Percentiles rank a stretch among this genome's conserved stretches.
These are phyloP conservation scores for Ellobius talpinus DNA, from an alignment of 2,113 vertebrate genomes.

Conservation along the genomic window DNA sequence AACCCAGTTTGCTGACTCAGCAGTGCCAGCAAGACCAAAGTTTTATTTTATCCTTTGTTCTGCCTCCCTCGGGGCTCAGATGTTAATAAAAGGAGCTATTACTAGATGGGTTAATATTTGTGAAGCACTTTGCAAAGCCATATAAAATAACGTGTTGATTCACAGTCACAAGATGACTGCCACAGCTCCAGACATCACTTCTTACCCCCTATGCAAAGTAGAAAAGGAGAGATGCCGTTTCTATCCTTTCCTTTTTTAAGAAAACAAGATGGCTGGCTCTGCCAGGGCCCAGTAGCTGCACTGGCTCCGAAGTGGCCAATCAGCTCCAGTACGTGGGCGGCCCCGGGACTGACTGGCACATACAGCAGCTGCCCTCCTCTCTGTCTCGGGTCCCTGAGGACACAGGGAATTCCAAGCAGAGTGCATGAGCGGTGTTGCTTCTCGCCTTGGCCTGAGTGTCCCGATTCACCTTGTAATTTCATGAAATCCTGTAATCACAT, in stretches of 20 bases:
- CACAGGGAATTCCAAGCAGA: conserved; percentile 22
- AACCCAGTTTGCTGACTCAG: background rate
- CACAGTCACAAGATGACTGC: background rate
- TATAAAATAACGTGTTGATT: background rate
- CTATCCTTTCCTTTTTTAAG: background rate
- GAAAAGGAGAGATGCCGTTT: background rate
- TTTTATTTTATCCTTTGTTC: conserved; percentile 1
- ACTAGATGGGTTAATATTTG: background rate
- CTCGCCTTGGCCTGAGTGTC: conserved; percentile 78
- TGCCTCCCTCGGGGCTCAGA: background rate
- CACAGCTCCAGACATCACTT: conserved; percentile 21
- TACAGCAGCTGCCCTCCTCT: conserved; percentile 69
- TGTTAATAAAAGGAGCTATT: background rate
- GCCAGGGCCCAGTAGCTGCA: background rate
- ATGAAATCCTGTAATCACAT: conserved; percentile 66
- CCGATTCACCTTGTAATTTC: conserved; percentile 80
- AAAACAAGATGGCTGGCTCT: background rate
- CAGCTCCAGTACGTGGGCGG: background rate
- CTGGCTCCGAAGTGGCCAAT: background rate
- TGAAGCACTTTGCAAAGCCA: background rate
- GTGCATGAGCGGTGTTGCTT: conserved; percentile 61
- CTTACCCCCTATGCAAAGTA: background rate
- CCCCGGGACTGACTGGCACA: conserved; percentile 76
- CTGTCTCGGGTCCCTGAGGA: conserved; percentile 77
- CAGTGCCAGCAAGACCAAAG: background rate